Evolutionary conservation across 2,113 vertebrate species (phyloP).

Genomic region (Indicator maculatus): DNA sequence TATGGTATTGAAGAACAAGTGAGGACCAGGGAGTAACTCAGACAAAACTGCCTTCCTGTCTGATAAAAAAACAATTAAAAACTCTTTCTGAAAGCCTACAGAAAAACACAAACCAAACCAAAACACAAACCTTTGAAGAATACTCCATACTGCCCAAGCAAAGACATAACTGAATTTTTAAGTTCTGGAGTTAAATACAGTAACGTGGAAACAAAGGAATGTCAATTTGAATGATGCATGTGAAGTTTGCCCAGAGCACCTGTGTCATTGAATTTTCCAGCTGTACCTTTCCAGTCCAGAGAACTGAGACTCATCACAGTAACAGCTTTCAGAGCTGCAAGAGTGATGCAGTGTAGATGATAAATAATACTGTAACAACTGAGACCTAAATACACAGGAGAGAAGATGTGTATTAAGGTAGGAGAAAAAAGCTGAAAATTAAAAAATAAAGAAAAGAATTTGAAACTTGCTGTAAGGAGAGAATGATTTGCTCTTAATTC

Average conservation of each 20-base stretch:
- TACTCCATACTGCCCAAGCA: background rate
- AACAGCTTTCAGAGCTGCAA: background rate
- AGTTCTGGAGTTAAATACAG: background rate
- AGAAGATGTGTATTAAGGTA: background rate
- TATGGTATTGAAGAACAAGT: background rate
- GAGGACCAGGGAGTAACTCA: background rate
- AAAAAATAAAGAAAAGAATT: background rate
- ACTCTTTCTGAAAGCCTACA: background rate
- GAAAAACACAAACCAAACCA: background rate
- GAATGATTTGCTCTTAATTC: background rate
- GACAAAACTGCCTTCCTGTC: background rate
- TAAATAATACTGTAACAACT: background rate
- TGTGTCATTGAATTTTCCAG: background rate
- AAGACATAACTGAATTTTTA: background rate
- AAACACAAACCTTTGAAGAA: background rate
- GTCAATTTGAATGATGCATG: background rate
- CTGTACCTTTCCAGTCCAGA: background rate
- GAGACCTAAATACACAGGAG: background rate
- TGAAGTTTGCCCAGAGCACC: background rate
- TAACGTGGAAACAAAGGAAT: background rate
- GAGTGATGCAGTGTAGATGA: fast-evolving
- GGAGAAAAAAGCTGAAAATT: background rate
- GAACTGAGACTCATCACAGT: background rate
- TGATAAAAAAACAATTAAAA: background rate
- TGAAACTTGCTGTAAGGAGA: background rate